Percentiles rank a stretch among this genome's conserved stretches.
Conservation (phyloP, 2,797 vertebrate genomes). For the Ciconia nigra region DNA sequence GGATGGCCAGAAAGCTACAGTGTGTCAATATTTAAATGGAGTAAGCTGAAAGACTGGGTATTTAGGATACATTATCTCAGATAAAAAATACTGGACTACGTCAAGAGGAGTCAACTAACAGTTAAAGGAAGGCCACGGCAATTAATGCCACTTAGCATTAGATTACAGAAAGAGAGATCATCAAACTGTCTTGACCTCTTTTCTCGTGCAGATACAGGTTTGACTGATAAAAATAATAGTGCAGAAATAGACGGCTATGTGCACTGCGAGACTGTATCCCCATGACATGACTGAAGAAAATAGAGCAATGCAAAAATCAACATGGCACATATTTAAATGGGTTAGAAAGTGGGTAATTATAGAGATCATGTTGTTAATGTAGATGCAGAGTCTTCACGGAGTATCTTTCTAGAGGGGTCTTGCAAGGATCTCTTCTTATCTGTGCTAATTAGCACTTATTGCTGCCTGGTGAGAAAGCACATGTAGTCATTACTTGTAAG, state of each 20-base stretch:
- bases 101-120: constrained; percentile 29
- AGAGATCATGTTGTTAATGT: constrained; percentile 10
- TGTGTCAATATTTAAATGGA: not conserved
- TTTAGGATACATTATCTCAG: not conserved
- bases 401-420: constrained; percentile 8
- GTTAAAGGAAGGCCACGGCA: not conserved
- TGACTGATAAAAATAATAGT: constrained; percentile 32
- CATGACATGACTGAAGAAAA: not conserved
- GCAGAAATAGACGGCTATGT: not conserved
- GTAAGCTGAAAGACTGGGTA: not conserved
- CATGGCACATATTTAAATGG: constrained; percentile 29
- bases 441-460: constrained; percentile 31
- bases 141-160: constrained; percentile 50
- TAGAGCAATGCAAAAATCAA: constrained; percentile 34
- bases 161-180: constrained; percentile 41
- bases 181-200: constrained; percentile 36
- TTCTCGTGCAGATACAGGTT: not conserved
- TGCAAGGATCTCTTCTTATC: not conserved
- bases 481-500: not conserved
- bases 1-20: not conserved
- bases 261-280: not conserved
- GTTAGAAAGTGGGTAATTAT: constrained; percentile 48
- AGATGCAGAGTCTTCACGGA: constrained; percentile 18
- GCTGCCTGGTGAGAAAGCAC: constrained; percentile 19
- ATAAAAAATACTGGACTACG: not conserved